phyloP scores from a whole-genome alignment of 2,888 invertebrate species.

The Ennomos fuscantarius region DNA sequence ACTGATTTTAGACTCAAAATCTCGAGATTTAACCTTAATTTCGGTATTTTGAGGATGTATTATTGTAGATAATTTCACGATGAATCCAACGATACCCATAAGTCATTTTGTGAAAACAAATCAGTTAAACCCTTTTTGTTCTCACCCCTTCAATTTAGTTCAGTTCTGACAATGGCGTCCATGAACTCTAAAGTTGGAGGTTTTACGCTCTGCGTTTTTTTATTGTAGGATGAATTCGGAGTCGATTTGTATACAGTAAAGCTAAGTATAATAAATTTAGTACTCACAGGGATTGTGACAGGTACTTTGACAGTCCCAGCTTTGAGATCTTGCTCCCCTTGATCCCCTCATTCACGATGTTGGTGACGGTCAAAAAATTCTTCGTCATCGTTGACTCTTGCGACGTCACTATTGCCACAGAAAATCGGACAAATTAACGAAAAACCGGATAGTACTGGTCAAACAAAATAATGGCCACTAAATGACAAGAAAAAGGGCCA shows the following conservation, averaged over 20 bases:
- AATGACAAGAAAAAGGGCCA: background rate
- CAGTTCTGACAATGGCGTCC: too few species aligned
- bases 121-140: too few species aligned
- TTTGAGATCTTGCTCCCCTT: constrained; percentile 91
- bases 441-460: constrained; percentile 20
- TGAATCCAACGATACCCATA: too few species aligned
- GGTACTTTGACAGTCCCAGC: constrained; percentile 89
- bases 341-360: constrained; percentile 89
- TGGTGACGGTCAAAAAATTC: constrained; percentile 86
- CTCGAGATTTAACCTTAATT: too few species aligned
- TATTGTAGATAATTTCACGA: too few species aligned
- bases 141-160: too few species aligned
- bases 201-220: too few species aligned
- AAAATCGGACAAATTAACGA: constrained; percentile 28
- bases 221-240: too few species aligned
- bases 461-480: constrained; percentile 8
- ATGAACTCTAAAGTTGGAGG: too few species aligned
- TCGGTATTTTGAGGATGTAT: too few species aligned
- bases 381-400: constrained; percentile 82
- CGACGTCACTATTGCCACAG: constrained; percentile 69
- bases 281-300: constrained; percentile 93
- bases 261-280: background rate
- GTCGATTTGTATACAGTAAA: background rate
- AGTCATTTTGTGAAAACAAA: too few species aligned
- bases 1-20: too few species aligned